Evolutionary conservation across 2,888 invertebrate species (phyloP).

Genomic region (Chrysotoxum bicinctum): DNA sequence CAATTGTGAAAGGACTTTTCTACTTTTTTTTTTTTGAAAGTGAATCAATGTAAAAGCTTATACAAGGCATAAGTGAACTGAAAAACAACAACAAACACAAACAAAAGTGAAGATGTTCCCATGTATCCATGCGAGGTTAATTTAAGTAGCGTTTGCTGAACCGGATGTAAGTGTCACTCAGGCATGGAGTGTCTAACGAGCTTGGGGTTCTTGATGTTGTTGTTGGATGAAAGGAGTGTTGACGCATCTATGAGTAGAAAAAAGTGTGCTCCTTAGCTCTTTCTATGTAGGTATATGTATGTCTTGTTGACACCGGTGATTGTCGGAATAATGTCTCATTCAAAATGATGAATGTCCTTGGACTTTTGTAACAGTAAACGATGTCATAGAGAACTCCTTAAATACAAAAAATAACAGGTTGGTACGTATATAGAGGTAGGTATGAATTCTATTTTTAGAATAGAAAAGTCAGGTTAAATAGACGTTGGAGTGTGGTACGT

Average conservation of each 20-base stretch:
- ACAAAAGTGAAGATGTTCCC: not conserved
- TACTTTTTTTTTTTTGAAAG: not conserved
- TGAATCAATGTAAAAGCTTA: slow-evolving; percentile 33
- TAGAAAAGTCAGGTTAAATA: not conserved
- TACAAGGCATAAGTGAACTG: not conserved
- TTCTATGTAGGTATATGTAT: not conserved
- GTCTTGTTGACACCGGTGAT: slow-evolving; percentile 22
- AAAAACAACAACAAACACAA: not conserved
- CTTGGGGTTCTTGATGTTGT: not conserved
- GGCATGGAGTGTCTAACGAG: slow-evolving; percentile 45
- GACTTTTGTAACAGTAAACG: slow-evolving; percentile 7
- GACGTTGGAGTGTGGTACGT: not conserved
- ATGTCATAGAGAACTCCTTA: not conserved
- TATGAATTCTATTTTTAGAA: not conserved
- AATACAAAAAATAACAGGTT: not conserved
- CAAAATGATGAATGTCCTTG: slow-evolving; percentile 26
- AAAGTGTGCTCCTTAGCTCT: not conserved
- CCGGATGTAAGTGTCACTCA: slow-evolving; percentile 49
- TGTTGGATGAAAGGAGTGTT: slow-evolving; percentile 10
- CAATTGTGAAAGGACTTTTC: slow-evolving; percentile 12
- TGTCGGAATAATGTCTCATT: slow-evolving; percentile 16
- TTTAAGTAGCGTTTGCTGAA: slow-evolving; percentile 26
- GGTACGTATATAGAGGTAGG: not conserved
- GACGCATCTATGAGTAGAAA: not conserved
- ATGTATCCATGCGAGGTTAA: slow-evolving; percentile 13